Base-by-base conservation (phyloP, 1,140 invertebrate genomes). In the Cyclargus thomasi region DNA sequence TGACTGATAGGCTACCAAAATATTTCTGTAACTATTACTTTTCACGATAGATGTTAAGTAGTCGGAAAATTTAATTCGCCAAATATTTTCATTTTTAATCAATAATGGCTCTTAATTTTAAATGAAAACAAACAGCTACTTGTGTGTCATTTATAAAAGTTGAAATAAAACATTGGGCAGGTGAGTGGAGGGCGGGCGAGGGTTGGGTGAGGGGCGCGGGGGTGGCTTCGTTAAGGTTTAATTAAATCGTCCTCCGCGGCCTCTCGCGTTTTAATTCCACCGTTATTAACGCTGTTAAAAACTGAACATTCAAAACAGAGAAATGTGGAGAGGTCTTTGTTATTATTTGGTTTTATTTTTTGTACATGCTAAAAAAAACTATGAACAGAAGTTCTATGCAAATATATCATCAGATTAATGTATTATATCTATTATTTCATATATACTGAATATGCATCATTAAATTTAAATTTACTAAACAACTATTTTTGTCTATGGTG, bases 241-340 rank as follows among this genome's bases (percentile, higher is more conserved):
- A 90, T 90, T 90, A 90, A 90, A 90, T 88, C 83, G 86, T 90
- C 83, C 83, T 87, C 81, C 69, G 80, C 82, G 80, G 86, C 84
- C 85, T 89, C 86, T 89, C 82, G 84, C 83, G 87, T 82, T 85
- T 90, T 90, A 90, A 90, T 90, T 88, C 87, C 87, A 87, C 83
- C 85, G 84, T 90, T 90, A 90, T 90, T 90, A 90, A 88, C 81
- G 85, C 82, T 85, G 85, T 88, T 88, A 86, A 88, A 88, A 90
- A 90, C 77, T 90, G 80, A 85, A 78, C 74, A 79, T 65, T 69
- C 65, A 35, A 75, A 68, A 86, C 75, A 83, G 21, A 36, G 69
- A 82, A 18, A 36, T 68, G 63, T 17, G 63, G 3, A 8, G 55
- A 79, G 36, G 84, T 81, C 76, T 10, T 39, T 36, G n/a, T 17